Percentiles rank a stretch among this genome's conserved stretches.
These are phyloP conservation scores for Rousettus leschenaultii DNA, from an alignment of 2,113 vertebrate species.

Conservation along the genomic window DNA sequence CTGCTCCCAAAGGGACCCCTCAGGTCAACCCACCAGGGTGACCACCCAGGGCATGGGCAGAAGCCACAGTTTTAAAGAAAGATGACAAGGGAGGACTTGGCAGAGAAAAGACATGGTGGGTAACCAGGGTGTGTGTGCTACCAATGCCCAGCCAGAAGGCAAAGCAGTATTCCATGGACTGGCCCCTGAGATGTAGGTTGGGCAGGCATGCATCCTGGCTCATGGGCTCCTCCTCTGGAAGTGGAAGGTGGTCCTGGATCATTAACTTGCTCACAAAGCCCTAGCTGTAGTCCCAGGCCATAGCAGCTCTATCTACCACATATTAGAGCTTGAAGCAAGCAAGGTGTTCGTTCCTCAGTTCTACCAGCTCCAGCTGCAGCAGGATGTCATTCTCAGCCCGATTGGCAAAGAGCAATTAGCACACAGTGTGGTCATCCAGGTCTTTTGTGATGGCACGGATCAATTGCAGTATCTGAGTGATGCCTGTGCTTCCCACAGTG, in stretches of 20 bases:
- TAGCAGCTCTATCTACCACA: slow-evolving; percentile 87
- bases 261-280: slow-evolving; percentile 93
- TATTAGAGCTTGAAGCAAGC: slow-evolving; percentile 91
- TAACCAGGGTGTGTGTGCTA: neutral
- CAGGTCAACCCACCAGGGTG: neutral
- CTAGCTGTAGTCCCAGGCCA: slow-evolving; percentile 91
- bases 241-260: slow-evolving; percentile 87
- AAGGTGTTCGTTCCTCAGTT: slow-evolving; percentile 84
- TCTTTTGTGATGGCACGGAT: slow-evolving; percentile 88
- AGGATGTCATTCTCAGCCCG: slow-evolving; percentile 94
- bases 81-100: neutral
- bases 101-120: neutral
- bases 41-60: neutral
- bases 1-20: neutral
- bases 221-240: slow-evolving; percentile 87
- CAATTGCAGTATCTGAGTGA: slow-evolving; percentile 92
- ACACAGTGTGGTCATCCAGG: slow-evolving; percentile 84
- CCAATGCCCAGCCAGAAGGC: slow-evolving; percentile 79
- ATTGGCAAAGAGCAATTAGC: slow-evolving; percentile 90
- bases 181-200: slow-evolving; percentile 92
- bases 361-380: slow-evolving; percentile 88
- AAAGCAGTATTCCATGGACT: slow-evolving; percentile 84
- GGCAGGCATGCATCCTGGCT: slow-evolving; percentile 93
- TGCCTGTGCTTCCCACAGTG: slow-evolving; percentile 88
- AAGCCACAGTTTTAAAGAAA: neutral